Percentiles rank a stretch among this genome's conserved stretches.
phyloP scores from a whole-genome alignment of 2,888 invertebrate species.

The Lycophotia porphyrea region DNA sequence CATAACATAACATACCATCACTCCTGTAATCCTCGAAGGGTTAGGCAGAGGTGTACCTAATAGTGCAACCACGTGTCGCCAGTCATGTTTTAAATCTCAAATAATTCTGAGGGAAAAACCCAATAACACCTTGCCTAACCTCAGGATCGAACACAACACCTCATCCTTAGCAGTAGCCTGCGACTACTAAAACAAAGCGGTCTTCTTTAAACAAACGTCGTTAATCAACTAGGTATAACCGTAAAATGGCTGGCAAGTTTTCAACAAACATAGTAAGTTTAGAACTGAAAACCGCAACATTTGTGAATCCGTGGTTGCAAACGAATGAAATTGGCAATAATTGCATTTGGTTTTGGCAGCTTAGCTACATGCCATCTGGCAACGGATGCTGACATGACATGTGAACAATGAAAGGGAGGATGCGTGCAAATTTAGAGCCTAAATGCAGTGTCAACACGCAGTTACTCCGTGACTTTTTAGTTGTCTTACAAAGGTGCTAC shows the following conservation, averaged over 20 bases:
- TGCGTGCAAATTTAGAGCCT: background rate
- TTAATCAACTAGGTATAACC: background rate
- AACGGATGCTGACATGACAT: background rate
- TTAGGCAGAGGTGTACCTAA: too few relatives aligned
- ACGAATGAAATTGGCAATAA: conserved; percentile 42
- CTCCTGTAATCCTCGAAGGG: too few relatives aligned
- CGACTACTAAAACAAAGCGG: background rate
- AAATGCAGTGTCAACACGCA: background rate
- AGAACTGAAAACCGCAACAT: conserved; percentile 15
- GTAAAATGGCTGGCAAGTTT: background rate
- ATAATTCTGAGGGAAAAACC: too few relatives aligned
- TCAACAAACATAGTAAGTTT: conserved; percentile 9
- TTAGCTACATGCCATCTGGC: conserved; percentile 13
- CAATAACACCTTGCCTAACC: background rate
- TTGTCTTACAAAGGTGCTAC: too few relatives aligned
- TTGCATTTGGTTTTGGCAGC: conserved; percentile 42
- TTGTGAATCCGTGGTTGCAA: conserved; percentile 18
- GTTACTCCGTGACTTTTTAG: too few relatives aligned
- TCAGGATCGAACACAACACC: background rate
- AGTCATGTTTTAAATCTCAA: too few relatives aligned
- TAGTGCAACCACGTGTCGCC: too few relatives aligned
- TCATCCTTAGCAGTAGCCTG: background rate
- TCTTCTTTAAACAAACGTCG: background rate
- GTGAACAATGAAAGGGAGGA: background rate
- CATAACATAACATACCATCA: too few relatives aligned